A percentile compares a stretch with the other conserved stretches of the same genome.
Evolutionary conservation across 2,888 invertebrate genomes (phyloP).

Genomic region (Platypus cylindrus): DNA sequence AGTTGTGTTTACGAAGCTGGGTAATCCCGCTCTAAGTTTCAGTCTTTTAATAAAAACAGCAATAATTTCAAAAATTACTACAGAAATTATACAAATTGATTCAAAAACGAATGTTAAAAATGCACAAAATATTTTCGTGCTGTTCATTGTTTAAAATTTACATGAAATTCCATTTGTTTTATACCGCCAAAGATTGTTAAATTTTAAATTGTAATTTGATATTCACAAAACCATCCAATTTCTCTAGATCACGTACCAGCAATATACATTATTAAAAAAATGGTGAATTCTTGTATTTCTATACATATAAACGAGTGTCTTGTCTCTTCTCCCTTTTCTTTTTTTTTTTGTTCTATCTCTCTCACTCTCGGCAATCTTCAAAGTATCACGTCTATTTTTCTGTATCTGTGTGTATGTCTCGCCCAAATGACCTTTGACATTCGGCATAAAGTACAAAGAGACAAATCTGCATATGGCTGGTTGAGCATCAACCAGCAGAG

Average conservation of each 20-base stretch:
- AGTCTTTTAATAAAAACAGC: no score
- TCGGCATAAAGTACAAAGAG: slow-evolving; percentile 26
- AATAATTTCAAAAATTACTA: no score
- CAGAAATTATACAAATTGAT: no score
- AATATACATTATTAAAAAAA: slow-evolving; percentile 17
- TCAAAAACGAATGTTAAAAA: no score
- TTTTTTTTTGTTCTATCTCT: slow-evolving; percentile 9
- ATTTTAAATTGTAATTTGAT: slow-evolving; percentile 16
- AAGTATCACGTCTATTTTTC: slow-evolving; percentile 31
- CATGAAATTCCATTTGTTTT: no score
- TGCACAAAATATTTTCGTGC: no score
- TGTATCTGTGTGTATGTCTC: slow-evolving; percentile 31
- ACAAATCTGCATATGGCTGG: slow-evolving; percentile 32
- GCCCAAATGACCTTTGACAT: slow-evolving; percentile 29
- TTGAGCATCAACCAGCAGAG: no score
- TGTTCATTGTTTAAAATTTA: no score
- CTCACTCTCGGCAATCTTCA: slow-evolving; percentile 24
- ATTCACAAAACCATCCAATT: slow-evolving; percentile 12
- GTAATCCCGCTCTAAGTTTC: no score
- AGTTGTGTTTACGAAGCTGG: no score
- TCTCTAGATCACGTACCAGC: slow-evolving; percentile 16
- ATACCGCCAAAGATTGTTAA: slow-evolving; percentile 9
- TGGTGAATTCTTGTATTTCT: slow-evolving; percentile 19
- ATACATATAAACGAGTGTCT: no score
- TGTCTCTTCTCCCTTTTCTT: slow-evolving; percentile 19